Evolutionary conservation across 2,797 vertebrate species (phyloP), one percentile per base, ranked within the genome.

Genomic region (Ambastaia sidthimunki): DNA sequence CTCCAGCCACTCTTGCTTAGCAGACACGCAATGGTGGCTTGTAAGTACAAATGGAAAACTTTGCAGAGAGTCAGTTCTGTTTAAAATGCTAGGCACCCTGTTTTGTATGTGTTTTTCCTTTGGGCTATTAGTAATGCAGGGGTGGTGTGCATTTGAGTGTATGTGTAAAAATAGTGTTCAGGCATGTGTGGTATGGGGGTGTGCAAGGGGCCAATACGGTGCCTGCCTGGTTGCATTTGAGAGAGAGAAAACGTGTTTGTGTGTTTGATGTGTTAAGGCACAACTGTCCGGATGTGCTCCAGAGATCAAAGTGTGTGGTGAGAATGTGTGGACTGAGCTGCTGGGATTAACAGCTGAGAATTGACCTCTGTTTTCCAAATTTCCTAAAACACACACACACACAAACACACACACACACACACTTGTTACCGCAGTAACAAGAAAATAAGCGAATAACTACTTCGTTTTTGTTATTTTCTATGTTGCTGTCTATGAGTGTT

Each of bases 261-360:
- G 87, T 83, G 90, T 89, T 84, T 90, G 60, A 52, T 78, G 74
- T 70, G 71, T 81, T 74, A 74, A 76, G 88, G 83, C 89, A 88
- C 73, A 89, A 87, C 88, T 91, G 88, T 91, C 88, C 81, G 80
- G 90, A 92, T 91, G 91, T 89, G 87, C 91, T 91, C 89, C 72
- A 85, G 86, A 93, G 93, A 94, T 93, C 91, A 94, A 94, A 94
- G 91, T 87, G 86, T 88, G 90, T 86, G 84, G 82, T 74, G 86
- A 87, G 90, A 93, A 94, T 93, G 91, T 87, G 90, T 86, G 86
- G 86, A 76, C 88, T 34, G 88, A 93, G 91, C 90, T 90, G 87
- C 54, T 85, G 81, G 92, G 91, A 93, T 93, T 93, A 93, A 91
- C 89, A 88, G 83, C 89, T 90, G 88, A 91, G 90, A 90, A 90